Conservation (phyloP, 1,140 invertebrate species). For the Atta cephalotes region DNA sequence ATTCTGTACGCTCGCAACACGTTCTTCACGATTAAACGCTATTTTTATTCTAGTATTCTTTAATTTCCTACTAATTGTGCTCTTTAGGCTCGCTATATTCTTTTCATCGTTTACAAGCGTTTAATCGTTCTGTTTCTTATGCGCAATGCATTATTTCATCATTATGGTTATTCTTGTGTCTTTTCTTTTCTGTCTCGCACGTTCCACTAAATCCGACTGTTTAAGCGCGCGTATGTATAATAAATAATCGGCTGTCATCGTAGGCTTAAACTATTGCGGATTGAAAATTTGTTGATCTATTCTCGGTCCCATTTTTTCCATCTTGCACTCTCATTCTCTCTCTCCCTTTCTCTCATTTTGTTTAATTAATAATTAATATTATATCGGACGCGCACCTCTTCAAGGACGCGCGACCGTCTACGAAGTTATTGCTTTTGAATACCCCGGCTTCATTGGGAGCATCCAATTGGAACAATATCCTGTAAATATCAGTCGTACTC, state of each 20-base stretch:
- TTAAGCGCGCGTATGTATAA: conserved; percentile 29
- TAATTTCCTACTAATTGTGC: conserved; percentile 9
- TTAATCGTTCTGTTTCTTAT: conserved; percentile 31
- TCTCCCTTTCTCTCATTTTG: conserved; percentile 33
- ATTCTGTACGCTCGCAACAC: conserved; percentile 4
- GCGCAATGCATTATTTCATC: conserved; percentile 37
- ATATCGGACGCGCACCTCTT: conserved; percentile 65
- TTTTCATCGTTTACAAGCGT: conserved; percentile 38
- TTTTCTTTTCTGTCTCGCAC: not conserved
- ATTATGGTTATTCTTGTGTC: not conserved
- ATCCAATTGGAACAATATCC: conserved; percentile 86
- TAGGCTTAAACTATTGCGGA: conserved; percentile 65
- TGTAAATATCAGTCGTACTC: conserved; percentile 85
- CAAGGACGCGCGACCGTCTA: conserved; percentile 75
- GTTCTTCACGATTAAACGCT: conserved; percentile 1
- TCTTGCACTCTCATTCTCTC: conserved; percentile 15
- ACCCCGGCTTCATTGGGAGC: conserved; percentile 85
- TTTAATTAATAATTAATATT: conserved; percentile 70
- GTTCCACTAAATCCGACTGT: conserved; percentile 26
- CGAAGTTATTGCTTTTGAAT: conserved; percentile 86
- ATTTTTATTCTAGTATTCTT: conserved; percentile 12
- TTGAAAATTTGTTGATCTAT: conserved; percentile 66
- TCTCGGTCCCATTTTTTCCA: conserved; percentile 25
- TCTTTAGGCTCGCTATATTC: conserved; percentile 7
- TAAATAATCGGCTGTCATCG: conserved; percentile 51